Percentiles rank a stretch among this genome's conserved stretches.
Evolutionary conservation across 1,140 invertebrate genomes (phyloP).

Genomic region (Aphelinus certus): DNA sequence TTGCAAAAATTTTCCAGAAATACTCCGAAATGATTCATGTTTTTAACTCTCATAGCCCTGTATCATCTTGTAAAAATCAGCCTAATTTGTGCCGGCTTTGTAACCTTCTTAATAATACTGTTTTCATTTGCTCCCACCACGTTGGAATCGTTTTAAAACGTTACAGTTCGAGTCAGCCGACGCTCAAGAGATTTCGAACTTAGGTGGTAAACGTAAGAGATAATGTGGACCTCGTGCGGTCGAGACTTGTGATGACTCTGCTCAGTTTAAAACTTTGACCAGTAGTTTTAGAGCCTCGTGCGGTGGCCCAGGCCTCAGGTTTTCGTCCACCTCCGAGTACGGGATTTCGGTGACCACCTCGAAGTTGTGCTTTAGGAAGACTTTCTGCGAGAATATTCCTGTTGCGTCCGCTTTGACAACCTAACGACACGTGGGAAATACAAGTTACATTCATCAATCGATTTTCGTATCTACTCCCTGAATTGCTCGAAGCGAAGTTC

Average conservation of each 20-base stretch:
- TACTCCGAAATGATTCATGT: no score
- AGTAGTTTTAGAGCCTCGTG: constrained; percentile 74
- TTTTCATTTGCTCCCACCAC: no score
- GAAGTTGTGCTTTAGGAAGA: constrained; percentile 74
- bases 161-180: no score
- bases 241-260: not conserved
- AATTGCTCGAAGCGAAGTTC: not conserved
- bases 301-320: constrained; percentile 69
- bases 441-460: not conserved
- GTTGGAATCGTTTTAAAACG: no score
- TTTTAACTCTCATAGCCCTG: no score
- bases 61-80: no score
- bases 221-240: not conserved
- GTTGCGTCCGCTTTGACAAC: constrained; percentile 82
- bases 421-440: constrained; percentile 55
- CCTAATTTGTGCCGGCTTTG: no score
- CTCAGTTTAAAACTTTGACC: constrained; percentile 63
- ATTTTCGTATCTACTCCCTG: constrained; percentile 27
- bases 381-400: constrained; percentile 79
- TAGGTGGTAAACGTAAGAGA: not conserved
- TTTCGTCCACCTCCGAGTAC: constrained; percentile 72
- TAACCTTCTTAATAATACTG: no score
- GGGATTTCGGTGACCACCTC: constrained; percentile 70
- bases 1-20: no score
- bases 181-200: not conserved